Evolutionary conservation across 37 sponge, comb jelly and placozoan species (phyloP), one percentile per base, ranked within the genome.

Genomic region (Cladorhizidae sp.): DNA sequence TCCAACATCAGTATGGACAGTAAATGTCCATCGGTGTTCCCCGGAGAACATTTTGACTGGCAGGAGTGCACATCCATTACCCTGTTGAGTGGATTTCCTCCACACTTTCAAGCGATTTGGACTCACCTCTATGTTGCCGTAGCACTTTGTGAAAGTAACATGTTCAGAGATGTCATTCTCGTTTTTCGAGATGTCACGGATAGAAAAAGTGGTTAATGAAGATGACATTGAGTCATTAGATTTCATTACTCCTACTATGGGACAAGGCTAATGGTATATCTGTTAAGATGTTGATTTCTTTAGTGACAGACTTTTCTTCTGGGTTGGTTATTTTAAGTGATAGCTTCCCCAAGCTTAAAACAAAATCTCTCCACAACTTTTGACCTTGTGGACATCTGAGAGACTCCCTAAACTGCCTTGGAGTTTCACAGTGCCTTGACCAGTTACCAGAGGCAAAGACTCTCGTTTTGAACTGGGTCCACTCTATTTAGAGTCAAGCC

Each of bases 21-120:
- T 57, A 29, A 88, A 51, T 45, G 17, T 72, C 78, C 77, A 78
- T 20, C 41, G 33, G 32, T 88, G 83, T 9, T 18, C 61, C 12
- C 88, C 88, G 1, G 37, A 17, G 17, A 20, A 43, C 15, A 82
- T 50, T 31, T 72, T 57, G 42, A 40, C 52, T 33, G 71, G 71
- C 0, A 88, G 36, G 3, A 88, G 54, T 32, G 78, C 83, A 67
- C 51, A 81, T 31, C 83, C 38, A 57, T 88, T 88, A 15, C 78
- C 72, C 8, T 64, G 61, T 31, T 73, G 35, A 3, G 65, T 43
- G 31, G 43, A 42, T 31, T 25, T 37, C 35, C 88, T 51, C 18
- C 40, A 37, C 8, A 88, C 25, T 21, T 0, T 26, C 26, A 38
- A 20, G 18, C 71, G 50, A 58, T 77, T 57, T 43, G 21, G 1